These are phyloP conservation scores for Cylindroiulus punctatus DNA, from an alignment of 2,888 invertebrate genomes.

Conservation along the genomic window DNA sequence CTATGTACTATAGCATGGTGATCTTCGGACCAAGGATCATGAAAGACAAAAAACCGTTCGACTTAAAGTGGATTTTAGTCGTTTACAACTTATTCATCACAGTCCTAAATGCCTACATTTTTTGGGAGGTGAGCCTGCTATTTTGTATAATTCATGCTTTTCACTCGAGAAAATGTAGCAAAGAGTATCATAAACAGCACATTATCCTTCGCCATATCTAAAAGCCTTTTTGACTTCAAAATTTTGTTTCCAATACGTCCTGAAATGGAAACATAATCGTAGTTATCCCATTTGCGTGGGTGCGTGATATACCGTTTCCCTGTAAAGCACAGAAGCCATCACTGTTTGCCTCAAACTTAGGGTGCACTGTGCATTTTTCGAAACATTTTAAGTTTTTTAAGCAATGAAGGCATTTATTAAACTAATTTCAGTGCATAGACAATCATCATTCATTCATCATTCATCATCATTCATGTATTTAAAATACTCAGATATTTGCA, in stretches of 20 bases:
- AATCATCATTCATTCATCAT: too few species aligned
- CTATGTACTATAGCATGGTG: slow-evolving; percentile 6
- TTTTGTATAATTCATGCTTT: background rate
- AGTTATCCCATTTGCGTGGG: background rate
- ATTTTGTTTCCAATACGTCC: too few species aligned
- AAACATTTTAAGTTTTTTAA: too few species aligned
- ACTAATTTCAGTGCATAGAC: too few species aligned
- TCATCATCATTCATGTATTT: too few species aligned
- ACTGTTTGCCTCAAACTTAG: background rate
- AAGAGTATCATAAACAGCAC: too few species aligned
- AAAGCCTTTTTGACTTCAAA: too few species aligned
- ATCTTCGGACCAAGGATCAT: slow-evolving; percentile 41
- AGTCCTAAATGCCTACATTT: slow-evolving; percentile 29
- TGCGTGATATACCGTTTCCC: background rate
- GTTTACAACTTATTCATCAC: slow-evolving; percentile 39
- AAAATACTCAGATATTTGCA: background rate
- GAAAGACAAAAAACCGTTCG: slow-evolving; percentile 24
- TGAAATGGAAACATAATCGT: too few species aligned
- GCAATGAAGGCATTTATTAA: too few species aligned
- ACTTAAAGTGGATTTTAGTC: slow-evolving; percentile 26
- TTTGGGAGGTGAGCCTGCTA: slow-evolving; percentile 1
- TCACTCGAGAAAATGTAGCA: too few species aligned
- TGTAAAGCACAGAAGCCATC: background rate
- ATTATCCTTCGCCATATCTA: too few species aligned
- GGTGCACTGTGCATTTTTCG: background rate